Percentiles rank a stretch among this genome's conserved stretches.
Conservation (phyloP, 1,140 invertebrate species). For the Drosophila kepulauana region DNA sequence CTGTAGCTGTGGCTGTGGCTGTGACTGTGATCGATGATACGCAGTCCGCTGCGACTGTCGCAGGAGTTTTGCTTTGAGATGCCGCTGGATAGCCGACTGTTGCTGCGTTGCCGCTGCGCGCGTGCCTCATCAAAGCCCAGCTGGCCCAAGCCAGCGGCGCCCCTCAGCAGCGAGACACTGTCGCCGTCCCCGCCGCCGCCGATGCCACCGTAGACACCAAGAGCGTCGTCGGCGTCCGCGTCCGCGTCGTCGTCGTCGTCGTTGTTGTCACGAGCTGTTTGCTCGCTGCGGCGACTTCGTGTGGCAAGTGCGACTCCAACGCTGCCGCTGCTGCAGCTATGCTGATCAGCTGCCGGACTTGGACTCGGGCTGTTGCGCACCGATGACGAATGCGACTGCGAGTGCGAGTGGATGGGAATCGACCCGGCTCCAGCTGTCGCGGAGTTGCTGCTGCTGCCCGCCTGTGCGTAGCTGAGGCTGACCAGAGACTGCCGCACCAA, state of each 20-base stretch:
- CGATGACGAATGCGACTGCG: constrained; percentile 37
- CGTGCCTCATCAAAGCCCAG: constrained; percentile 64
- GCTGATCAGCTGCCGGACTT: constrained; percentile 52
- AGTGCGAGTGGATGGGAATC: constrained; percentile 46
- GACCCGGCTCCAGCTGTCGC: constrained; percentile 27
- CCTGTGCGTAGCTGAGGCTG: constrained; percentile 82
- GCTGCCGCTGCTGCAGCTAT: constrained; percentile 58
- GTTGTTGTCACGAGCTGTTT: constrained; percentile 15
- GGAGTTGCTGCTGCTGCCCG: constrained; percentile 38
- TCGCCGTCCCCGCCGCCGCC: constrained; percentile 42
- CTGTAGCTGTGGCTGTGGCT: constrained; percentile 50
- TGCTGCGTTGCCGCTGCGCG: constrained; percentile 59
- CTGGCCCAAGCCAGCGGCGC: constrained; percentile 49
- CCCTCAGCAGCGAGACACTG: constrained; percentile 66
- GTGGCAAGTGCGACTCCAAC: constrained; percentile 33
- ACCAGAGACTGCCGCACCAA: constrained; percentile 83
- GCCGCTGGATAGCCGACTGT: constrained; percentile 71
- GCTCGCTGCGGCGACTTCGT: constrained; percentile 29
- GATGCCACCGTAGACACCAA: constrained; percentile 5
- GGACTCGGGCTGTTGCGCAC: constrained; percentile 54
- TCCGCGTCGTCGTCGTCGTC: constrained; percentile 7
- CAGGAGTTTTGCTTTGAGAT: constrained; percentile 79
- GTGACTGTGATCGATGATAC: constrained; percentile 45
- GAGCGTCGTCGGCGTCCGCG: not conserved
- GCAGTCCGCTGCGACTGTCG: constrained; percentile 52